Evolutionary conservation across 2,797 vertebrate genomes (phyloP).

Genomic region (Characodon lateralis): DNA sequence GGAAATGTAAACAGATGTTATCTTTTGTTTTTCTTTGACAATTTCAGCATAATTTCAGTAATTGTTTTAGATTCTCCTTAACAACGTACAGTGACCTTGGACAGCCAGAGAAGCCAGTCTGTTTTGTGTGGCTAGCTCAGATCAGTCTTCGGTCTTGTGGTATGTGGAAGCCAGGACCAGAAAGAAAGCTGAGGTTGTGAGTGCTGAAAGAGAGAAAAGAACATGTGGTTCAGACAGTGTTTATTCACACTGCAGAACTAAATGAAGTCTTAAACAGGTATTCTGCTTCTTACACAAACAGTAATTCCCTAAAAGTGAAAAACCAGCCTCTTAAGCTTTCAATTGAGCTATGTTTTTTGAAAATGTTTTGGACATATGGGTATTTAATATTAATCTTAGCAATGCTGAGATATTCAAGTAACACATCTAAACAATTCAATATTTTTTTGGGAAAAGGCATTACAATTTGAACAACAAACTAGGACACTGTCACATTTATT

Average conservation of each 20-base stretch:
- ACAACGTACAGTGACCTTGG: too few species aligned
- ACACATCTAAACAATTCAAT: neutral
- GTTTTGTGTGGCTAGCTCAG: conserved; percentile 1
- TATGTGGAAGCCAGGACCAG: conserved; percentile 1
- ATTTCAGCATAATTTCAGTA: conserved; percentile 22
- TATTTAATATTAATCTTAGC: neutral
- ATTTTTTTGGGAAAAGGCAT: neutral
- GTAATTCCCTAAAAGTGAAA: neutral
- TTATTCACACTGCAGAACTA: conserved; percentile 55
- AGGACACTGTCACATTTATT: neutral
- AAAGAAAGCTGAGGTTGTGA: conserved; percentile 8
- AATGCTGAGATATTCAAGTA: neutral
- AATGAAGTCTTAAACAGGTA: conserved; percentile 53
- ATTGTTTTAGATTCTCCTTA: conserved; percentile 14
- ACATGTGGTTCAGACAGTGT: conserved; percentile 47
- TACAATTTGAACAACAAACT: neutral
- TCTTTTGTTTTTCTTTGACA: conserved; percentile 15
- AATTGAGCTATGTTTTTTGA: neutral
- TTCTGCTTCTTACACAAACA: conserved; percentile 49
- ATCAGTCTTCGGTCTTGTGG: neutral
- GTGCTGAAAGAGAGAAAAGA: conserved; percentile 9
- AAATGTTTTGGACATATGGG: neutral
- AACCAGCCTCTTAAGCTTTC: neutral
- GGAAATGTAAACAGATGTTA: conserved; percentile 22
- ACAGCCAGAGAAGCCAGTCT: neutral